Evolutionary conservation across 2,888 invertebrate species (phyloP), one percentile per base, ranked within the genome.

Genomic region (Neoscelio sp.): DNA sequence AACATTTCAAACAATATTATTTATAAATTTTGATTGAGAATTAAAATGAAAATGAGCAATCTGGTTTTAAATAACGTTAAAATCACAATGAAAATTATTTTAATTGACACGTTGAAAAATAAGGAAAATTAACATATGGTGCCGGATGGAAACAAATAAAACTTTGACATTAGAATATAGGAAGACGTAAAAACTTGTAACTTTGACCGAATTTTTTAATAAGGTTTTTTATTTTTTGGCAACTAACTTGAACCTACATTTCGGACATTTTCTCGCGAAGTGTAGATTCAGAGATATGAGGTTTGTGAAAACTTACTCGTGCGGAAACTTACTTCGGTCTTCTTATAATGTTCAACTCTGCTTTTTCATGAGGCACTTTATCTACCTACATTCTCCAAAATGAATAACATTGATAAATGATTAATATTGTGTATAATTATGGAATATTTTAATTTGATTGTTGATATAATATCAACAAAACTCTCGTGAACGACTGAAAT

Each of bases 201-300:
- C 68, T 68, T 76, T 68, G 75, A 76, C 68, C 67, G 67, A 75
- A 60, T 60, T 75, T 26, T 52, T 58, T 50, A 50, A 48, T 58
- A 7, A 33, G 0, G 8, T 67, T 26, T 44, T 38, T 15, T 20
- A 17, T 68, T 76, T 75, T 70, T 76, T 64, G 76, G 64, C 56
- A 64, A 65, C n/a, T 42, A 54, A 76, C 68, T 68, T 54, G 65
- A 68, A 68, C 68, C 62, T 76, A 76, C 75, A 68, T 76, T 76
- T 30, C 68, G 62, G 54, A 68, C 68, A 76, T 60, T 76, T 68
- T 40, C 40, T 40, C 52, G 44, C 60, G 52, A 76, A 76, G 54
- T 62, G 68, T 68, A 76, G 76, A 70, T 70, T 62, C 46, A 17
- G 75, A 60, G 67, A 75, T 75, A 75, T 60, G 68, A 76, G 62